A percentile compares a stretch with the other conserved stretches of the same genome.
phyloP scores from a whole-genome alignment of 2,797 vertebrate species.

The Oreonectes daqikongensis region DNA sequence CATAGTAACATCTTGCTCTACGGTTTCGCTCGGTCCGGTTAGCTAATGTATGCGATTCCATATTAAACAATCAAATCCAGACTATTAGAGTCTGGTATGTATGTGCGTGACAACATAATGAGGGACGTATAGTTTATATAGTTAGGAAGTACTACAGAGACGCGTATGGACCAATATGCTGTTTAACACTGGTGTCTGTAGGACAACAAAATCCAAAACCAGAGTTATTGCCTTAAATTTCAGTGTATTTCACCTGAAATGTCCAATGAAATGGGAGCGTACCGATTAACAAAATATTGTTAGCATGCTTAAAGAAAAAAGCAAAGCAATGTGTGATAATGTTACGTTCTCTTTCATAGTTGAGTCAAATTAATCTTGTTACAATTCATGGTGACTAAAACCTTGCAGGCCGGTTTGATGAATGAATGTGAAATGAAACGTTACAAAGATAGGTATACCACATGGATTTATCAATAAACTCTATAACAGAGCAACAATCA shows the following conservation, averaged over 20 bases:
- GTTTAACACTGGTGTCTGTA: constrained; percentile 13
- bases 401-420: constrained; percentile 56
- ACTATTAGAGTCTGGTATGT: constrained; percentile 27
- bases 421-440: constrained; percentile 63
- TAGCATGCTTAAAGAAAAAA: constrained; percentile 61
- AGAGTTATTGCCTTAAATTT: constrained; percentile 80
- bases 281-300: constrained; percentile 53
- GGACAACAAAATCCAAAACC: constrained; percentile 44
- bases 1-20: constrained; percentile 37
- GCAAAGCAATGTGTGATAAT: constrained; percentile 10
- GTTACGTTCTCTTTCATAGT: constrained; percentile 28
- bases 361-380: constrained; percentile 31
- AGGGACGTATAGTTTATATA: constrained; percentile 24
- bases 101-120: constrained; percentile 19
- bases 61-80: constrained; percentile 17
- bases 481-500: constrained; percentile 71
- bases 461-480: constrained; percentile 70
- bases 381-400: constrained; percentile 51
- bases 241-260: constrained; percentile 63
- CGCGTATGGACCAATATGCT: constrained; percentile 1
- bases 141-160: constrained; percentile 30
- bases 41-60: constrained; percentile 28
- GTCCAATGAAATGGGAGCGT: constrained; percentile 63
- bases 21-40: background rate
- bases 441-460: constrained; percentile 49